These are phyloP conservation scores for Tricholaema leucomelas DNA, from an alignment of 2,113 vertebrate genomes.

Conservation along the genomic window DNA sequence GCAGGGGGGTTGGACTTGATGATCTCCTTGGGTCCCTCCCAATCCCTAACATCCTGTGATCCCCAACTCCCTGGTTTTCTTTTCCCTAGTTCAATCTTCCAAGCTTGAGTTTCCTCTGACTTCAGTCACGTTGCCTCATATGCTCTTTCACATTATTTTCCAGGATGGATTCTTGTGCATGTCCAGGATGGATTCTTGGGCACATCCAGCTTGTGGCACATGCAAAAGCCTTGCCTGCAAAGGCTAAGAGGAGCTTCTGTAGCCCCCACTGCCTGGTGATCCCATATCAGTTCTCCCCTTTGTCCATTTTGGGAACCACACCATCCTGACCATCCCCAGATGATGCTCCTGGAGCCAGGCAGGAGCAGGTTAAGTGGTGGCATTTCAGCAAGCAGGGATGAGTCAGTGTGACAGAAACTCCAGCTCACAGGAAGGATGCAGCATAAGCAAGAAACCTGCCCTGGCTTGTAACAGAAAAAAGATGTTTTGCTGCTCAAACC, in stretches of 20 bases:
- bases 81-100: not conserved
- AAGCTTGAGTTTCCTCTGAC: not conserved
- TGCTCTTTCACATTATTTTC: not conserved
- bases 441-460: slow-evolving; percentile 29
- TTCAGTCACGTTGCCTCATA: not conserved
- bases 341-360: fast-evolving
- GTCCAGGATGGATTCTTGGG: not conserved
- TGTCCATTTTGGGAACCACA: not conserved
- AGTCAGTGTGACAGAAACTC: not conserved
- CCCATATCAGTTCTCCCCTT: not conserved
- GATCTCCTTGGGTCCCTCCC: too few species aligned
- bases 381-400: not conserved
- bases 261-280: not conserved
- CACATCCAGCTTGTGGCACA: not conserved
- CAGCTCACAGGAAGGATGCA: not conserved
- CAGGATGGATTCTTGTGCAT: not conserved
- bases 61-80: not conserved
- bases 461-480: not conserved
- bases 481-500: not conserved
- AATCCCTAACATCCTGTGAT: too few species aligned
- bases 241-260: not conserved
- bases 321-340: not conserved
- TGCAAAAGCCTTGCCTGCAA: not conserved
- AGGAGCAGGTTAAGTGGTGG: not conserved
- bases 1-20: too few species aligned